Evolutionary conservation across 2,113 vertebrate species (phyloP), one percentile per base, ranked within the genome.

Genomic region (Pomatorhinus ruficollis): DNA sequence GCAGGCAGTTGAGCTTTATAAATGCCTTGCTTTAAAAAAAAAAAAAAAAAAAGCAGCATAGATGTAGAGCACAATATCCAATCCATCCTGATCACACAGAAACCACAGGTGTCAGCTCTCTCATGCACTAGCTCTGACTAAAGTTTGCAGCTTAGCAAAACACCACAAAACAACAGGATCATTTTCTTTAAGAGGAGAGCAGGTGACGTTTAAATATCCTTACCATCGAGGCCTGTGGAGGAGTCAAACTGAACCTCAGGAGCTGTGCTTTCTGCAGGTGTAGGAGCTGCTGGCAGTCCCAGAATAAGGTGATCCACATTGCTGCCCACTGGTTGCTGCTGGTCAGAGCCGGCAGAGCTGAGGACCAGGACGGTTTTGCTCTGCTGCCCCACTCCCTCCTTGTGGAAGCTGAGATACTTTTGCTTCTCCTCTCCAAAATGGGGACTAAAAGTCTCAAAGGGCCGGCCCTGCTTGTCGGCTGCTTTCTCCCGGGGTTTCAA

Each of bases 391-490:
- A 40, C 21, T 85, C 78, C 66, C 27, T 90, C 61, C 47, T 86
- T 86, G 76, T 87, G 47, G 53, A 90, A 74, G 49, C 22, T 39
- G 37, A 61, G 72, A 69, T 91, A 69, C 39, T 91, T 97, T 37
- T 27, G 44, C 27, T 92, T 94, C 40, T 92, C 86, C 71, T 95
- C 97, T 49, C 98, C 98, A 85, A 87, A 94, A 47, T 83, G 93
- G 57, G 97, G 97, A 91, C 97, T 97, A 72, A 98, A 98, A 71
- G 96, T 97, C 93, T 97, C 98, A 85, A 98, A 97, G 9, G 53
- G 83, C 61, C 23, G 61, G 14, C 85, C 68, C 74, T 95, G 81
- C 61, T 97, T 96, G 31, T 98, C 97, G 61, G 91, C 83, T 61
- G 79, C 94, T 70, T 94, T 95, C 69, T 97, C 98, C 7, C 39